Percentiles rank a stretch among this genome's conserved stretches.
Conservation (phyloP, 2,888 invertebrate genomes). For the Nesidiocoris tenuis region DNA sequence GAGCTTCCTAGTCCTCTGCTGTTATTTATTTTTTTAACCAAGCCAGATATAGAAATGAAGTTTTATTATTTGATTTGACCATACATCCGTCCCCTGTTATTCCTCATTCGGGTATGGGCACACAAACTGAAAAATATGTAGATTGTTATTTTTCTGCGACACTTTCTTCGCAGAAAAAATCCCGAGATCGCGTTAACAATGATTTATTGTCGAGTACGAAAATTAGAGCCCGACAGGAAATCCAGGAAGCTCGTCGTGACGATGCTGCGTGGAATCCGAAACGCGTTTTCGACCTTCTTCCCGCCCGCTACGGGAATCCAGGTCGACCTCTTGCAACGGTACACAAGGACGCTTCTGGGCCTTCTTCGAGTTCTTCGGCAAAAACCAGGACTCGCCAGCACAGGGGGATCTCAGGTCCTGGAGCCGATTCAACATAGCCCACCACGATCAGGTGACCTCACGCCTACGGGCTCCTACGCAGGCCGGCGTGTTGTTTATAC, state of each 20-base stretch:
- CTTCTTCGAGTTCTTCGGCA: constrained; percentile 14
- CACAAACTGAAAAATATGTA: too few species aligned
- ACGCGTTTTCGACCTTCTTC: constrained; percentile 27
- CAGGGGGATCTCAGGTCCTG: background rate
- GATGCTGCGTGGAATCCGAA: constrained; percentile 11
- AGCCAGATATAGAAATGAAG: too few species aligned
- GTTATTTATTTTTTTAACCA: too few species aligned
- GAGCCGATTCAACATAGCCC: background rate
- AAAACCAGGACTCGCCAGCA: constrained; percentile 26
- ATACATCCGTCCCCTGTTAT: too few species aligned
- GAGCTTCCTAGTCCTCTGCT: too few species aligned
- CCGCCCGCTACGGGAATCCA: constrained; percentile 27
- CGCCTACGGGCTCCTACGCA: background rate
- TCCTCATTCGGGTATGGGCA: too few species aligned
- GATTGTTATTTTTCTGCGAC: too few species aligned
- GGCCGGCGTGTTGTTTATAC: background rate
- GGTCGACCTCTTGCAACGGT: constrained; percentile 38
- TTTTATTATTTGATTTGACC: too few species aligned
- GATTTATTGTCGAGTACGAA: too few species aligned
- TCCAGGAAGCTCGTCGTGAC: constrained; percentile 10
- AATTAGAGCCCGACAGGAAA: background rate
- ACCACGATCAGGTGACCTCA: background rate
- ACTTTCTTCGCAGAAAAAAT: too few species aligned
- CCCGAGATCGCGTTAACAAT: too few species aligned
- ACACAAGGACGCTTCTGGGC: constrained; percentile 29